Evolutionary conservation across 2,113 vertebrate species (phyloP), one percentile per base, ranked within the genome.

Genomic region (Melierax canorus): DNA sequence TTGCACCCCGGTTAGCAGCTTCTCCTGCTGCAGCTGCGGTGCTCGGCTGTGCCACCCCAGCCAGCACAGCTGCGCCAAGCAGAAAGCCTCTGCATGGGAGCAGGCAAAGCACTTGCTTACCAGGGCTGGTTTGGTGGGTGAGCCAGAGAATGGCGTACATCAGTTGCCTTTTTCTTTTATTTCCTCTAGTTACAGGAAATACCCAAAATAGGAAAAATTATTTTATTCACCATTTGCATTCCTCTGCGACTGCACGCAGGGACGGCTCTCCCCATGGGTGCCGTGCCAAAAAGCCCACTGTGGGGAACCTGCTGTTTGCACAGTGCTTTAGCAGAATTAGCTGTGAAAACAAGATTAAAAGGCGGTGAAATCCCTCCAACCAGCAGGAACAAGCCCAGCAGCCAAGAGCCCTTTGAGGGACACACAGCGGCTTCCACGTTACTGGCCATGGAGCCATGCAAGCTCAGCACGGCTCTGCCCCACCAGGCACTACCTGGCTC

Each of bases 221-320:
- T 24, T 51, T 7, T 3, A 24, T 18, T 81, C 14, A 12, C 22
- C 1, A 0, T 7, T 39, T 19, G 22, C 15, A 12, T 51, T 41
- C 17, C 27, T 43, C 20, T 3, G 11, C 0, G 0, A 22, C 34
- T 8, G 4, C 6, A 0, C 2, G 24, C 27, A 8, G 75, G 48
- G 76, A 23, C 2, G 0, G 23, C 18, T 62, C 56, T 46, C 38
- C 32, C 36, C 5, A 0, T 0, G 1, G n/a, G 12, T 24, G 29
- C 58, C 4, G 8, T 62, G 74, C 50, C 36, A n/a, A 36, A 59
- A 20, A 39, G 30, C 17, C n/a, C 12, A 26, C 48, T 23, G 43
- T 7, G 9, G 78, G 21, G 62, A 68, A 14, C 48, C 48, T 60
- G 83, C 91, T 83, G 71, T 51, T 79, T 75, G 93, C 48, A 34